These are phyloP conservation scores for Amphiprion clarkii DNA, from an alignment of 2,797 vertebrate genomes.

Conservation along the genomic window DNA sequence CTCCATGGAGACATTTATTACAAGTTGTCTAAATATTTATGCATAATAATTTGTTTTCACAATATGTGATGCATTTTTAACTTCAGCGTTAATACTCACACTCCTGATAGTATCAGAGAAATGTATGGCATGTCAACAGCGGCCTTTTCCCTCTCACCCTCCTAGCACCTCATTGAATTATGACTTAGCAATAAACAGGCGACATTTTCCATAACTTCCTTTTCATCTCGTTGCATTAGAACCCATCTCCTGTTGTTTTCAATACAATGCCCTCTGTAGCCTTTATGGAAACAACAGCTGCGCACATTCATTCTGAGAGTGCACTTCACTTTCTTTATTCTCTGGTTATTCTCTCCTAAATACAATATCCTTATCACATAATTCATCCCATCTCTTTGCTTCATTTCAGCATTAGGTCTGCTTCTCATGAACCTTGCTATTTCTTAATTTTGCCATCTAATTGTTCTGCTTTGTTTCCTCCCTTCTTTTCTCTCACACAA, in stretches of 20 bases:
- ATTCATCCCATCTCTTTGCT: slow-evolving; percentile 24
- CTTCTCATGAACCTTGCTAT: slow-evolving; percentile 27
- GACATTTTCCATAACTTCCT: not conserved
- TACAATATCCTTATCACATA: slow-evolving; percentile 28
- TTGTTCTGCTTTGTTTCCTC: slow-evolving; percentile 9
- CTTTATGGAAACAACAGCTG: slow-evolving; percentile 5
- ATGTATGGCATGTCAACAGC: not conserved
- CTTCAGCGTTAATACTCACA: slow-evolving; percentile 1
- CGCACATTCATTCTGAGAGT: slow-evolving; percentile 11
- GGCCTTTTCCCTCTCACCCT: not conserved
- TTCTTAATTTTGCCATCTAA: slow-evolving; percentile 41
- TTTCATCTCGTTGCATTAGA: not conserved
- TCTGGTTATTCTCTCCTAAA: slow-evolving; percentile 17
- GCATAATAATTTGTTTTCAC: slow-evolving; percentile 7
- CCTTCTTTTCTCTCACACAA: slow-evolving; percentile 3
- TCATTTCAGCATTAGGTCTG: slow-evolving; percentile 27
- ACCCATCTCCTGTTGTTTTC: not conserved
- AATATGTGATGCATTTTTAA: slow-evolving; percentile 8
- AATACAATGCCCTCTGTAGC: not conserved
- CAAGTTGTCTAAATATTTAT: slow-evolving; percentile 60
- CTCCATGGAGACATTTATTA: slow-evolving; percentile 43
- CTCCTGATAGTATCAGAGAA: slow-evolving; percentile 1
- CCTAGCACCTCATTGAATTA: not conserved
- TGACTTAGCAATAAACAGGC: not conserved
- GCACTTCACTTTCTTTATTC: not conserved